Evolutionary conservation across 2,888 invertebrate species (phyloP), one percentile per base, ranked within the genome.

Genomic region (Resseliella maxima): DNA sequence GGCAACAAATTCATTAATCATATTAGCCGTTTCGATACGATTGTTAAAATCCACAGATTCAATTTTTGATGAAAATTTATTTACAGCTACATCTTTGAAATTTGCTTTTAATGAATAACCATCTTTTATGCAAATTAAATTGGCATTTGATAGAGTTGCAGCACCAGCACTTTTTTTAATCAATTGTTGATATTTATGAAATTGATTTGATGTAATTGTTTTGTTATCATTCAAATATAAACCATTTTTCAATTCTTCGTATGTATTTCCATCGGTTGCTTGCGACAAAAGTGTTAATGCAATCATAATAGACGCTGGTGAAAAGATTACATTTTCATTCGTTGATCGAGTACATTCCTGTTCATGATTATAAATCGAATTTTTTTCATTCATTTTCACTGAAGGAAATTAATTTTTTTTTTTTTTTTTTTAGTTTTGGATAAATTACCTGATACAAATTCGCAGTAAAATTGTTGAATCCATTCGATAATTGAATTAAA

Each of bases 271-370:
- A 41, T 92, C 92, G 0, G 96, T 94, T 0, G 95, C 96, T 89
- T 95, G 95, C 87, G 93, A 94, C 8, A 96, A 92, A 89, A 96
- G 92, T 0, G 94, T 94, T 88, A 96, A 90, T 0, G 95, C 94
- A 87, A 94, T 90, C 90, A 96, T 95, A 87, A 96, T 90, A 18
- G 95, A 95, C n/a, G n/a, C n/a, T n/a, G n/a, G n/a, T n/a, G 96
- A 95, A 54, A 54, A 54, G 18, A 81, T 35, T 5, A 81, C 31
- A 21, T 35, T 45, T 85, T 12, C 24, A n/a, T n/a, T n/a, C n/a
- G n/a, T n/a, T n/a, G n/a, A n/a, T n/a, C n/a, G n/a, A n/a, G n/a
- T n/a, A n/a, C n/a, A n/a, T n/a, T n/a, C n/a, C n/a, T n/a, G n/a
- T n/a, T n/a, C n/a, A n/a, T n/a, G n/a, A n/a, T n/a, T n/a, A n/a